phyloP scores from a whole-genome alignment of 2,888 invertebrate genomes.

The Plebejus argus region DNA sequence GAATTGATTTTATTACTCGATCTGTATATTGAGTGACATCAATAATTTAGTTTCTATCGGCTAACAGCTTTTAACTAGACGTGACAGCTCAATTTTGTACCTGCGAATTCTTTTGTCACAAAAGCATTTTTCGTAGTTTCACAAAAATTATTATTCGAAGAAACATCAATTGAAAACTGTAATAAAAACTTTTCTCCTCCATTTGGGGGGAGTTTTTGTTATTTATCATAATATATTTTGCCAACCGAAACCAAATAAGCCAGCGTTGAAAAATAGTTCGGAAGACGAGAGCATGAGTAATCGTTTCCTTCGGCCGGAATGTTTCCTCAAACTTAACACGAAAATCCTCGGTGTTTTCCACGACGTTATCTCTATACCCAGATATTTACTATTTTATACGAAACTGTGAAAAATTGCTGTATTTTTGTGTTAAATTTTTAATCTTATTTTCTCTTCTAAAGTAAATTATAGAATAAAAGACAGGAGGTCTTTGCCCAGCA shows the following conservation, averaged over 20 bases:
- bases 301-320: constrained; percentile 8
- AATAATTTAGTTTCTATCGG: constrained; percentile 13
- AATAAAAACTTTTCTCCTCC: background rate
- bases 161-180: background rate
- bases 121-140: background rate
- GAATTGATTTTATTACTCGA: constrained; percentile 9
- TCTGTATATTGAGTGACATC: background rate
- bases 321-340: constrained; percentile 21
- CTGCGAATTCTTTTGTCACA: background rate
- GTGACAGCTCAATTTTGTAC: background rate
- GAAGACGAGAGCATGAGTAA: constrained; percentile 23
- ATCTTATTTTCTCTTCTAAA: background rate
- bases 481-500: too few relatives aligned
- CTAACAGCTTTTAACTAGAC: background rate
- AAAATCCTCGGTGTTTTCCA: background rate
- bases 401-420: background rate
- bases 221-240: constrained; percentile 21
- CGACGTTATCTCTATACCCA: background rate
- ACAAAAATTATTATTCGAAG: too few relatives aligned
- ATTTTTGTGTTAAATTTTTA: background rate
- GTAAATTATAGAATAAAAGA: too few relatives aligned
- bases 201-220: background rate
- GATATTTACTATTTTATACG: background rate
- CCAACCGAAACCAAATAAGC: constrained; percentile 15
- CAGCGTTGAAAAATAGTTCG: constrained; percentile 15